phyloP scores from a whole-genome alignment of 2,797 vertebrate species.

The Sebastes nivosus region DNA sequence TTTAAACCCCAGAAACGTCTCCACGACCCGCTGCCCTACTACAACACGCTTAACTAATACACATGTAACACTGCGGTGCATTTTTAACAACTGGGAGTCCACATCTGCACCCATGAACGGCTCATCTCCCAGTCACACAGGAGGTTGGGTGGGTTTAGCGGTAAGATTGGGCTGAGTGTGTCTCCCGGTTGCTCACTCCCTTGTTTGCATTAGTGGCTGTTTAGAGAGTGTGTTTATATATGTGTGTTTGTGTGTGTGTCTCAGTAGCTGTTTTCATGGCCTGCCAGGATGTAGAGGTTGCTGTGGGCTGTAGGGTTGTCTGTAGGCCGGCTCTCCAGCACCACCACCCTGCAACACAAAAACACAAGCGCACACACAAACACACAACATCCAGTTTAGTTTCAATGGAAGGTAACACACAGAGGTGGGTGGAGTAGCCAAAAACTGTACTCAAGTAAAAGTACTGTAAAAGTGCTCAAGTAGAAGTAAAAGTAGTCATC shows the following conservation, averaged over 20 bases:
- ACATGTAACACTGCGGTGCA: slow-evolving; percentile 31
- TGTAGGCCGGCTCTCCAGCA: slow-evolving; percentile 95
- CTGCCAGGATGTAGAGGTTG: slow-evolving; percentile 97
- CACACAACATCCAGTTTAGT: neutral
- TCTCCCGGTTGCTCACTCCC: slow-evolving; percentile 35
- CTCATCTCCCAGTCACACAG: slow-evolving; percentile 28
- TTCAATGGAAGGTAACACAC: neutral
- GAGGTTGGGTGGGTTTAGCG: slow-evolving; percentile 5
- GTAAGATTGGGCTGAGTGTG: slow-evolving; percentile 13
- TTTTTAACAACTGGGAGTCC: slow-evolving; percentile 29
- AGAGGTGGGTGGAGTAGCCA: no score
- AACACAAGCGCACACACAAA: neutral
- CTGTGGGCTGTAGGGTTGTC: slow-evolving; percentile 98
- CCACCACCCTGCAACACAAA: slow-evolving; percentile 88
- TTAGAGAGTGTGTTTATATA: slow-evolving; percentile 22
- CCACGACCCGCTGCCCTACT: slow-evolving; percentile 18
- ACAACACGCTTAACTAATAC: slow-evolving; percentile 31
- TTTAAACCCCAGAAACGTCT: neutral
- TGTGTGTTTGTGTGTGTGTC: slow-evolving; percentile 21
- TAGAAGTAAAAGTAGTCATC: no score
- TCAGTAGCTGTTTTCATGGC: slow-evolving; percentile 99
- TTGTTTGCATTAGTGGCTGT: slow-evolving; percentile 44
- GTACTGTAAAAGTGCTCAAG: no score
- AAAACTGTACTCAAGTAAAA: no score
- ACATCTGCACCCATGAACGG: slow-evolving; percentile 1